Evolutionary conservation across 2,888 invertebrate genomes (phyloP).

Genomic region (Salpingus planirostris): DNA sequence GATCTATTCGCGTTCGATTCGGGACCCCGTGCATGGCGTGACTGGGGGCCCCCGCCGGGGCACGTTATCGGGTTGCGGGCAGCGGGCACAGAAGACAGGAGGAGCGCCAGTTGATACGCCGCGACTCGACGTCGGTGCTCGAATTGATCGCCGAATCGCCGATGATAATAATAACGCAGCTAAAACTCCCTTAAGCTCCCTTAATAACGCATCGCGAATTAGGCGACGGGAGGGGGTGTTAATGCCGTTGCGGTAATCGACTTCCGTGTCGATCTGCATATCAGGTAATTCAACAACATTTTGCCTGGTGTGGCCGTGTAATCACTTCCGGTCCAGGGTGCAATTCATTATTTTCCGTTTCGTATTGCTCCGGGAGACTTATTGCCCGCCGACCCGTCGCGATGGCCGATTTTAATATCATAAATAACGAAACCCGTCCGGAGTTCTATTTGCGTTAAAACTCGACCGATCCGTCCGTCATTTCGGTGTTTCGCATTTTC

Average conservation of each 20-base stretch:
- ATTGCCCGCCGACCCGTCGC: too few relatives aligned
- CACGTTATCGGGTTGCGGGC: conserved; percentile 43
- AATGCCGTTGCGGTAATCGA: conserved; percentile 2
- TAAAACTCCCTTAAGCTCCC: too few relatives aligned
- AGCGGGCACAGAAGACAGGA: conserved; percentile 11
- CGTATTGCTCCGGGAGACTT: conserved; percentile 4
- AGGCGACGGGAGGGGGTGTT: too few relatives aligned
- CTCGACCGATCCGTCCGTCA: too few relatives aligned
- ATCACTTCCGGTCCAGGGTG: conserved; percentile 6
- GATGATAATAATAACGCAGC: too few relatives aligned
- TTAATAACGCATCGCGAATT: too few relatives aligned
- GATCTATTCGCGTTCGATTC: conserved; percentile 17
- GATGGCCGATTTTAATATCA: too few relatives aligned
- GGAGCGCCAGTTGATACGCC: conserved; percentile 10
- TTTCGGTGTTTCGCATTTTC: too few relatives aligned
- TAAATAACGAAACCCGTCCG: too few relatives aligned
- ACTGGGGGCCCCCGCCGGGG: conserved; percentile 66
- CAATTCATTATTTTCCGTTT: conserved; percentile 8
- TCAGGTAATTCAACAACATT: conserved; percentile 7
- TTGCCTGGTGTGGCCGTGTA: conserved; percentile 3
- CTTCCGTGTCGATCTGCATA: conserved; percentile 6
- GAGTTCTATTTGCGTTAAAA: too few relatives aligned
- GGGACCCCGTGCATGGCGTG: conserved; percentile 15
- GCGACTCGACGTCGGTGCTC: too few relatives aligned
- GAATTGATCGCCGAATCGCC: too few relatives aligned